Evolutionary conservation across 1,140 invertebrate species (phyloP).

Genomic region (Heliconius melpomene): DNA sequence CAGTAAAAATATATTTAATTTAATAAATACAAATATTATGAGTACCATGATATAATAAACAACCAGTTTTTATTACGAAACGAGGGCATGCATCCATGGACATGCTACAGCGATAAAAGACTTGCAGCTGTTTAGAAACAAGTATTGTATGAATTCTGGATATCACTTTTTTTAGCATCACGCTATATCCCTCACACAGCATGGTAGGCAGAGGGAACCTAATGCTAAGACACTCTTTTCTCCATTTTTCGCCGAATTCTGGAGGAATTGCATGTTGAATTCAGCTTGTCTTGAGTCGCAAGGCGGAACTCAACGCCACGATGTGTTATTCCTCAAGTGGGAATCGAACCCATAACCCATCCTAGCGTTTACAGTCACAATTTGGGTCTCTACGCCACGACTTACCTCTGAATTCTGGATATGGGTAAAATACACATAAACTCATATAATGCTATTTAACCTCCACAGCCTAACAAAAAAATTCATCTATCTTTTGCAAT

Average conservation of each 20-base stretch:
- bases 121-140: not conserved
- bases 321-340: no score
- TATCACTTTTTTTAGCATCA: no score
- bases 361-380: no score
- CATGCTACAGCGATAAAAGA: not conserved
- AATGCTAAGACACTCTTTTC: no score
- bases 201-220: no score
- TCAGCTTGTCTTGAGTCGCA: no score
- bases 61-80: conserved; percentile 47
- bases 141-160: not conserved
- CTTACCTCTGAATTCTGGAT: not conserved
- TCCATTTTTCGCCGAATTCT: no score
- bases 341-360: no score
- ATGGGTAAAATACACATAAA: not conserved
- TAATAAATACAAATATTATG: not conserved
- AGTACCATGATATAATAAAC: conserved; percentile 22
- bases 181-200: no score
- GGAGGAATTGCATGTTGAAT: no score
- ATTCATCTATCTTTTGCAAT: not conserved
- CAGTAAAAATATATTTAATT: not conserved
- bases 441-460: not conserved
- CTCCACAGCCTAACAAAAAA: not conserved
- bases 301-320: no score
- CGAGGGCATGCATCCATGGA: conserved; percentile 31
- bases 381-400: no score